Evolutionary conservation across 2,888 invertebrate species (phyloP).

Genomic region (Caenorhabditis parvicauda): DNA sequence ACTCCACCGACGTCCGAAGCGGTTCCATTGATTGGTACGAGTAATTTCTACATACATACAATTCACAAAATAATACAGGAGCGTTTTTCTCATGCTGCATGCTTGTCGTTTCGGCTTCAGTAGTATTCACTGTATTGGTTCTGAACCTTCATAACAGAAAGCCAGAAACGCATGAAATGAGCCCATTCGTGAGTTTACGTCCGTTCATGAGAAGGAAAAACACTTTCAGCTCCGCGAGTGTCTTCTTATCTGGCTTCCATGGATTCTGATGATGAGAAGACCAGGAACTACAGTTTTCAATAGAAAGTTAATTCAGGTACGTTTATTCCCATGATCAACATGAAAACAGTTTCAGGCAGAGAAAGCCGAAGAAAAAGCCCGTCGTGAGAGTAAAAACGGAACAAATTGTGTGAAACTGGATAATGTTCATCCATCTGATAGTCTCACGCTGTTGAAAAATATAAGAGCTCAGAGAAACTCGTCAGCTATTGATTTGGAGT

Average conservation of each 20-base stretch:
- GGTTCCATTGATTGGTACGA: constrained; percentile 49
- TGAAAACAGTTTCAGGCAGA: constrained; percentile 17
- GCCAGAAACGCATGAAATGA: constrained; percentile 52
- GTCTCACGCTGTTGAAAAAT: constrained; percentile 26
- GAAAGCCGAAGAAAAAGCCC: constrained; percentile 30
- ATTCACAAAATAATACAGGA: constrained; percentile 17
- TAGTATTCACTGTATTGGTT: constrained; percentile 50
- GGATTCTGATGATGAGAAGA: constrained; percentile 89
- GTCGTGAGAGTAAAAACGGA: constrained; percentile 13
- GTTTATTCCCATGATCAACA: neutral
- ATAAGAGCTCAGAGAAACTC: constrained; percentile 11
- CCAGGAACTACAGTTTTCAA: constrained; percentile 71
- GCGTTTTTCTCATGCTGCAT: constrained; percentile 53
- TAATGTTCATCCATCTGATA: constrained; percentile 16
- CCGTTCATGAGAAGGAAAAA: neutral
- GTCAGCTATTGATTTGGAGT: too few relatives aligned
- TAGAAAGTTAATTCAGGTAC: constrained; percentile 16
- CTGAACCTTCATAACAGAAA: constrained; percentile 49
- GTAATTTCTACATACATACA: neutral
- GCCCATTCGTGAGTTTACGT: constrained; percentile 39
- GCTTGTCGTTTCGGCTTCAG: constrained; percentile 50
- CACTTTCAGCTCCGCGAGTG: constrained; percentile 80
- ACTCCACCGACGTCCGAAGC: constrained; percentile 72
- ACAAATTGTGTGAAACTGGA: constrained; percentile 10
- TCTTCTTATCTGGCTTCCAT: constrained; percentile 93